phyloP scores from a whole-genome alignment of 2,113 vertebrate species.

The Montifringilla adamsi region DNA sequence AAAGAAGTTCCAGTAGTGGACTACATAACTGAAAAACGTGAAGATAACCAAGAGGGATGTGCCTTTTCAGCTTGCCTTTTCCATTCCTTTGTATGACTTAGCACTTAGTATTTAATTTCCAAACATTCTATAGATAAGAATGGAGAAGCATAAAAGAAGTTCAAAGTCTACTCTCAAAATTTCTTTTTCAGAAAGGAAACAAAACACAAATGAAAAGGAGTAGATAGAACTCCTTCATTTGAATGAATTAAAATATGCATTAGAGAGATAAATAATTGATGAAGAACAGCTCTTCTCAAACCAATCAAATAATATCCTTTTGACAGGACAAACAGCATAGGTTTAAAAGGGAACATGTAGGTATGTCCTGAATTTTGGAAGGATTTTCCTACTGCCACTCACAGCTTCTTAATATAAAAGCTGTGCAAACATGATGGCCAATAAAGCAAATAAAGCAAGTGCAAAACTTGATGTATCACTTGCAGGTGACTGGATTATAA shows the following conservation, averaged over 20 bases:
- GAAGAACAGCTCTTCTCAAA: not conserved
- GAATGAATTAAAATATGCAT: not conserved
- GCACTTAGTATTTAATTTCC: not conserved
- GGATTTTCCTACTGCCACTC: not conserved
- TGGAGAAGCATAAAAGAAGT: not conserved
- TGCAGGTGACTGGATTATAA: not conserved
- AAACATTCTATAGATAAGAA: not conserved
- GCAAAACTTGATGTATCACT: not conserved
- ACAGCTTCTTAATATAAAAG: not conserved
- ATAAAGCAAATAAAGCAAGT: not conserved
- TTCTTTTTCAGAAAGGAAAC: not conserved
- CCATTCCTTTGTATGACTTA: not conserved
- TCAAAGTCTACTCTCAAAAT: not conserved
- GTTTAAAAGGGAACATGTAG: not conserved
- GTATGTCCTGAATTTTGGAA: not conserved
- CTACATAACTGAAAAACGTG: not conserved
- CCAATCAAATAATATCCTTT: not conserved
- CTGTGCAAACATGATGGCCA: not conserved
- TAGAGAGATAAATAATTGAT: not conserved
- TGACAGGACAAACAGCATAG: not conserved
- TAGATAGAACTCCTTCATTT: not conserved
- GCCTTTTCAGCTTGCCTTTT: not conserved
- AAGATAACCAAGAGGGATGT: not conserved
- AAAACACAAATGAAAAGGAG: not conserved
- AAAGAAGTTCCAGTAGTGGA: not conserved